Evolutionary conservation across 2,113 vertebrate genomes (phyloP), one percentile per base, ranked within the genome.

Genomic region (Cichladusa arquata): DNA sequence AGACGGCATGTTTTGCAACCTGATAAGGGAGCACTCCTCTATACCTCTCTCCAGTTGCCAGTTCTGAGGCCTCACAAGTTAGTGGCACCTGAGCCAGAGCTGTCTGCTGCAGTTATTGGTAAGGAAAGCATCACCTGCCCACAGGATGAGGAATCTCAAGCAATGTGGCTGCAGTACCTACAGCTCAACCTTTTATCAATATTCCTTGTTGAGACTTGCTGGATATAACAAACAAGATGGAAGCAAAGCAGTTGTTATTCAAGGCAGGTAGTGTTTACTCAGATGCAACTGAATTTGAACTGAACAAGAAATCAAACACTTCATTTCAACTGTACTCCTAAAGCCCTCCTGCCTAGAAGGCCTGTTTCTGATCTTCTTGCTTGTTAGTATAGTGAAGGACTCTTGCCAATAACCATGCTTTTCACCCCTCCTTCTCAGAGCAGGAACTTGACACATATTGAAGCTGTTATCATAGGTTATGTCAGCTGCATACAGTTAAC

Each of bases 401-500:
- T 72, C n/a, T 40, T 92, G 64, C 72, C 83, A 88, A 38, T 29
- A 96, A 29, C 33, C 14, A 53, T 24, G 38, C 64, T 81, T 91
- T 81, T 83, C 33, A 77, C 24, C 5, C 23, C 42, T 54, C 45
- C 65, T 85, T 45, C 74, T 90, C 42, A 47, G 45, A 60, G 85
- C 34, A 73, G 64, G 26, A 82, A 58, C 88, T 94, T 93, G 66
- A 91, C 61, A 61, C 70, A 76, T 50, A 66, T 20, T 92, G 88
- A 90, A 96, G 70, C n/a, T 92, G 74, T 94, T 94, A 80, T 73
- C 91, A 90, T 73, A 70, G 79, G 25, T 80, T 90, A 53, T 93
- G 91, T 94, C 87, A 96, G 81, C 92, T 96, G 71, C 50, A 61
- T 26, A n/a, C 54, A 83, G 66, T 90, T 92, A 93, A 88, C 54